Evolutionary conservation across 2,113 vertebrate genomes (phyloP), one percentile per base, ranked within the genome.

Genomic region (Dipodomys merriami): DNA sequence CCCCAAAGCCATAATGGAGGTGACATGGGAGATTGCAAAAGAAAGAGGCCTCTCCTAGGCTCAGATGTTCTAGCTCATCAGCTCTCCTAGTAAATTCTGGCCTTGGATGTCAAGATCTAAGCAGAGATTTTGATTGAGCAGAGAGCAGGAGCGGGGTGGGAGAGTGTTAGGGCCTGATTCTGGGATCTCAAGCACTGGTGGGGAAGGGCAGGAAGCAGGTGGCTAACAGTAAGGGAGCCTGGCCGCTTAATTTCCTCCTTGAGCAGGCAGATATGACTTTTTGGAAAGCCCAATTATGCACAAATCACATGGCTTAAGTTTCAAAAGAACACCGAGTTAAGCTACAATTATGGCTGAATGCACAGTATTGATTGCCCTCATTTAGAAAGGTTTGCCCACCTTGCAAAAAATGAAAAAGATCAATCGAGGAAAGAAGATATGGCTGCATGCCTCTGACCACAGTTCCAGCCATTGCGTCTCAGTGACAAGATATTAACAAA

Each of bases 401-500:
- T 90, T 90, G 87, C 65, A 90, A 92, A 91, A 39, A 87, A 93
- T 65, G 74, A 94, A 74, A 83, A 53, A 0, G 1, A 95, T 95
- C 86, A 88, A 80, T 83, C 18, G 89, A 88, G 46, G 57, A 86
- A 68, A 72, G 69, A 90, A 67, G 90, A 81, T 92, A 76, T n/a
- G 81, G 80, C 82, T 79, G 33, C 13, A 27, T 78, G 82, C 62
- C 93, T 93, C 74, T 30, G 84, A 53, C 74, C 84, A 91, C 65
- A 68, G 91, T 87, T 94, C 49, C 76, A 67, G 67, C 92, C 22
- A 57, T 44, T 94, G 84, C 1, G 0, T 95, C 78, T 95, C 30
- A 30, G 81, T 89, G 91, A 95, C 92, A 95, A 88, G 89, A 87
- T 94, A 90, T 84, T 92, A 95, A 91, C 88, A 89, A 92, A 94